Conservation (phyloP, 2,113 vertebrate genomes). For the Arizona elegans region DNA sequence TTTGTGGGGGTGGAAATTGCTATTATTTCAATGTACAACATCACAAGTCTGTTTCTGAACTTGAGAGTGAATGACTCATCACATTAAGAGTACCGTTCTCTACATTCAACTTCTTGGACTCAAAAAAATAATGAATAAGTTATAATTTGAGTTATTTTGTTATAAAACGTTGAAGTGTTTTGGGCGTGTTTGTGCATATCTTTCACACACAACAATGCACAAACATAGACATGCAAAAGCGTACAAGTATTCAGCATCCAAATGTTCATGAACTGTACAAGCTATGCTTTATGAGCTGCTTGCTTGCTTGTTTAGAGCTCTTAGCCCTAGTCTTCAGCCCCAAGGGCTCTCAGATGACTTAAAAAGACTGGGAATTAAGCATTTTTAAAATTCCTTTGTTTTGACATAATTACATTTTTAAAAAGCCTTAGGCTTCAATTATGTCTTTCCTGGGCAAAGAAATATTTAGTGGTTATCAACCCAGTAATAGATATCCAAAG, state of each 20-base stretch:
- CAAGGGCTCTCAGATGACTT: not conserved
- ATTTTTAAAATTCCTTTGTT: not conserved
- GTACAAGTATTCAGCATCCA: not conserved
- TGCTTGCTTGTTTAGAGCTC: not conserved
- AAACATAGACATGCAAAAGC: not conserved
- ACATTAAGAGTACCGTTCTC: slow-evolving; percentile 36
- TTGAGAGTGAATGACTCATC: slow-evolving; percentile 17
- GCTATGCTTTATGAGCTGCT: not conserved
- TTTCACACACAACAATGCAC: not conserved
- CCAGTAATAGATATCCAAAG: not conserved
- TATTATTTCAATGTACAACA: slow-evolving; percentile 59
- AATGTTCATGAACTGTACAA: not conserved
- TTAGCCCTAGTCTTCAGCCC: not conserved
- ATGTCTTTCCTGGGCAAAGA: not conserved
- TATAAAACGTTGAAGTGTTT: not conserved
- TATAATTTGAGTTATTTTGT: slow-evolving; percentile 12
- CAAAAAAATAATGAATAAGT: slow-evolving; percentile 3
- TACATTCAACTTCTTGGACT: slow-evolving; percentile 40
- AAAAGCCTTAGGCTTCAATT: not conserved
- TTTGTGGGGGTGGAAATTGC: slow-evolving; percentile 35
- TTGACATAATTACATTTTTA: not conserved
- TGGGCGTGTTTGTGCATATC: not conserved
- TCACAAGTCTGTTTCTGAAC: slow-evolving; percentile 40
- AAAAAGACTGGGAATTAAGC: not conserved
- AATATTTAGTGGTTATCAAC: not conserved